Base-by-base conservation (phyloP, 2,888 invertebrate species). In the Teinopalpus imperialis region DNA sequence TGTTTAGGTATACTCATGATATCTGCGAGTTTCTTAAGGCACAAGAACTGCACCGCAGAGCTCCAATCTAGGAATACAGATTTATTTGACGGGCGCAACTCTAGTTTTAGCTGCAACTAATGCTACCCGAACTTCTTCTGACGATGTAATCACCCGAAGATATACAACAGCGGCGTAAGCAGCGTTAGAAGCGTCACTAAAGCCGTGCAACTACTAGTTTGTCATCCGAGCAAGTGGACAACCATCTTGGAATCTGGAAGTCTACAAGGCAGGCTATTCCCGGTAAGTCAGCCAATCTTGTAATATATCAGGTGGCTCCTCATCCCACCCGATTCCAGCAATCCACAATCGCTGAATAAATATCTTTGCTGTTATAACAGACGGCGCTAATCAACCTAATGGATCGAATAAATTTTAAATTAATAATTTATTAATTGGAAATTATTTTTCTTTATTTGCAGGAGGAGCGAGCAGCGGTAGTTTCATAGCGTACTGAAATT, bases 321-420 rank as follows among this genome's bases (percentile, higher is more conserved):
- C 52, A 35, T 63, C 60, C 63, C 63, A 63, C 0, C 10, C 24
- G 0, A 57, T 5, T 1, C 53, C 51, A 8, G 49, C 31, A 20
- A 57, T 1, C 60, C 59, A 61, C 3, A 61, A 9, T 9, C 46
- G 45, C 43, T 61, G 60, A 1, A 61, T 57, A 0, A 66, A 55
- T 7, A 63, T 40, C 23, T 70, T 66, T 0, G 61, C 56, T 5
- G 18, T 37, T n/a, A 66, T 48, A 0, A 66, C 52, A 1, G 14
- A 24, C 0, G 62, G 64, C 0, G 64, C 57, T 0, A 62, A 29
- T 66, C 67, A 69, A 0, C 67, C 68, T 0, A 66, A 21, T 0
- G 66, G 66, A 34, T 67, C 64, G 35, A 56, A 71, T 1, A 69
- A 27, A 0, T 52, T 32, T 5, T 61, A 36, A 2, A 69, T 58